Conservation (phyloP, 2,797 vertebrate genomes). For the Gymnothorax javanicus region DNA sequence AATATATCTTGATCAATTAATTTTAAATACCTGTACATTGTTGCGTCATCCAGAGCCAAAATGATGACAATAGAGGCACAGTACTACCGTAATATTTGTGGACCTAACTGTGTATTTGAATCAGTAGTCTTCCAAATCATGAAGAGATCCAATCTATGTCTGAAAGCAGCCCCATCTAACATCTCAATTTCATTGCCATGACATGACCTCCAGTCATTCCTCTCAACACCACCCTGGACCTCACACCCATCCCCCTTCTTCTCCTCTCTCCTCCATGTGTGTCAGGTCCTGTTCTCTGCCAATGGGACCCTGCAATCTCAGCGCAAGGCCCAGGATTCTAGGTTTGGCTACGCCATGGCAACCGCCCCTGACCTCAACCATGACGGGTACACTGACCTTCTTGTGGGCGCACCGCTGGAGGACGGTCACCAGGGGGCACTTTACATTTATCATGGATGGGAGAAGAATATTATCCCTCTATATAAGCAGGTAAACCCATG, state of each 20-base stretch:
- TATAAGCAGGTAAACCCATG: slow-evolving; percentile 78
- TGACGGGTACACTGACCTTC: slow-evolving; percentile 79
- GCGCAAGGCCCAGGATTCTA: slow-evolving; percentile 79
- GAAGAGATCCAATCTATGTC: neutral
- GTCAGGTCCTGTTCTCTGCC: slow-evolving; percentile 73
- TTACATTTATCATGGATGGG: slow-evolving; percentile 84
- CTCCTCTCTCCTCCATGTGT: neutral
- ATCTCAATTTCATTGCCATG: neutral
- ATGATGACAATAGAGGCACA: too few species aligned
- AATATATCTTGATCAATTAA: too few species aligned
- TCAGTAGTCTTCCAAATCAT: neutral
- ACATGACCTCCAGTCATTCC: neutral
- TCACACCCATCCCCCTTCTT: neutral
- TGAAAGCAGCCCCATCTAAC: neutral
- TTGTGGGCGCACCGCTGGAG: slow-evolving; percentile 91
- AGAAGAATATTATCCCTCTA: slow-evolving; percentile 69
- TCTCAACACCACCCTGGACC: neutral
- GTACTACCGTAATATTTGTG: too few species aligned
- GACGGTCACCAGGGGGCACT: slow-evolving; percentile 88
- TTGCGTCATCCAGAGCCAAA: too few species aligned
- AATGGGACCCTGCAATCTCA: slow-evolving; percentile 81
- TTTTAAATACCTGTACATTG: too few species aligned
- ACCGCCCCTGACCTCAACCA: slow-evolving; percentile 86
- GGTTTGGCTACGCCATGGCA: slow-evolving; percentile 87
- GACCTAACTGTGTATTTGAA: neutral